Evolutionary conservation across 2,888 invertebrate genomes (phyloP).

Genomic region (Diogma glabrata): DNA sequence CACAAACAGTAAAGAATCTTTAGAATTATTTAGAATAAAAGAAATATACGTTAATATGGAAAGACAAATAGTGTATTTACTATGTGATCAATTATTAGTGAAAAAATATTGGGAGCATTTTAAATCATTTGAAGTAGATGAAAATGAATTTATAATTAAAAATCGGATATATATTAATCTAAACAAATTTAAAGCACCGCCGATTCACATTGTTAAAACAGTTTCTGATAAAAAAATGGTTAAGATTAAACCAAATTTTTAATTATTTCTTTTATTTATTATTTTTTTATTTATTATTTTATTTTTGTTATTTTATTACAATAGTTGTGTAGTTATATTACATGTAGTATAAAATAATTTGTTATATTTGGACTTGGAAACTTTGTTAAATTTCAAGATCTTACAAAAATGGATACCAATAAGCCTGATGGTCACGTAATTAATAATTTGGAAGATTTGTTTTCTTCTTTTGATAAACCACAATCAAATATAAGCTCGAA

Average conservation of each 20-base stretch:
- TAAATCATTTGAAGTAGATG: slow-evolving; percentile 4
- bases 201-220: not conserved
- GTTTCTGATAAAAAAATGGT: not conserved
- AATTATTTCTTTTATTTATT: no score
- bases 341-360: no score
- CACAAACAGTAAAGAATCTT: not conserved
- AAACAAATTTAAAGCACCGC: not conserved
- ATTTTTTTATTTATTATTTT: no score
- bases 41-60: slow-evolving; percentile 1
- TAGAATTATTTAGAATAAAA: slow-evolving; percentile 6
- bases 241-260: not conserved
- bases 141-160: not conserved
- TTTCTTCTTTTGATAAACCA: no score
- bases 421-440: no score
- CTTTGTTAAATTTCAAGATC: no score
- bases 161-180: not conserved
- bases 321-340: no score
- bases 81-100: not conserved
- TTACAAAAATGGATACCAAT: no score
- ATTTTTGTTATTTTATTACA: no score
- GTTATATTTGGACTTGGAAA: no score
- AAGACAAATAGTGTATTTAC: not conserved
- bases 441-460: no score
- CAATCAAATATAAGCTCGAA: no score
- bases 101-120: not conserved